phyloP scores from a whole-genome alignment of 1,140 invertebrate species.

The Sweltsa coloradensis region DNA sequence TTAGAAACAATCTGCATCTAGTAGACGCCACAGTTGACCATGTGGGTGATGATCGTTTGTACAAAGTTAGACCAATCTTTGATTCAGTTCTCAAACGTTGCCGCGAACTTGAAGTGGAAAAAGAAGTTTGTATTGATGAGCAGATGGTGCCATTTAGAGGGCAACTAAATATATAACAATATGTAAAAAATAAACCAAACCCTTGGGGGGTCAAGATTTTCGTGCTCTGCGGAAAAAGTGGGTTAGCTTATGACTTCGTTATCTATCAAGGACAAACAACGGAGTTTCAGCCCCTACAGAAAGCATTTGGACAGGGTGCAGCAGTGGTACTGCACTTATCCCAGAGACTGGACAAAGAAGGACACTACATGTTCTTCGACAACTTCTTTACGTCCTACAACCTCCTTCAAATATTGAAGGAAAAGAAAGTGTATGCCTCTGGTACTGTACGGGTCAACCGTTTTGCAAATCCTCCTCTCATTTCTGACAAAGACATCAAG shows the following conservation, averaged over 20 bases:
- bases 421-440: constrained; percentile 25
- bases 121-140: constrained; percentile 5
- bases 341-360: constrained; percentile 13
- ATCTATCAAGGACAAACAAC: not conserved
- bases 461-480: constrained; percentile 25
- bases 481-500: constrained; percentile 25
- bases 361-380: constrained; percentile 17
- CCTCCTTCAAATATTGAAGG: constrained; percentile 25
- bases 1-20: constrained; percentile 7
- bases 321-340: constrained; percentile 19
- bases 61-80: constrained; percentile 4
- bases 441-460: constrained; percentile 25
- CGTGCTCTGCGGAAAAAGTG: constrained; percentile 11
- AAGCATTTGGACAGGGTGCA: constrained; percentile 16
- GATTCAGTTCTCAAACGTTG: constrained; percentile 3
- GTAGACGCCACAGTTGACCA: not conserved
- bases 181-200: constrained; percentile 8
- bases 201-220: constrained; percentile 13
- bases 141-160: constrained; percentile 15
- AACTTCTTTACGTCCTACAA: constrained; percentile 26
- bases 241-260: not conserved
- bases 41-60: not conserved
- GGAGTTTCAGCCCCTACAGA: not conserved
- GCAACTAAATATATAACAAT: constrained; percentile 6
- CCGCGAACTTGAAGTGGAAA: not conserved